Evolutionary conservation across 2,797 vertebrate species (phyloP), one percentile per base, ranked within the genome.

Genomic region (Pangasius djambal): DNA sequence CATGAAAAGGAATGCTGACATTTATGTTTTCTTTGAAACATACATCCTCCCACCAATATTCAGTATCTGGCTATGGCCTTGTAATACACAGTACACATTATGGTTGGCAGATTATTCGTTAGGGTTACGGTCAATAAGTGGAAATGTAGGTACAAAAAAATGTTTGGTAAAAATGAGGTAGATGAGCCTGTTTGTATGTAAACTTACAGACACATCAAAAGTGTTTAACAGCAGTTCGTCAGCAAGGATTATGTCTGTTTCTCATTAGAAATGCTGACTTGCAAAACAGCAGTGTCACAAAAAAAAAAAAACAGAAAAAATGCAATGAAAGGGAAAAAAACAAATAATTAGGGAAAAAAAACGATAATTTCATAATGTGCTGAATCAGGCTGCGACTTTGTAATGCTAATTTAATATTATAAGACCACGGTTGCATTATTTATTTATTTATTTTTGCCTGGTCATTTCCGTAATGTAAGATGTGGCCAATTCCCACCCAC

Each of bases 151-250:
- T 83, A 22, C 15, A 65, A 20, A 63, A 78, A 34, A 82, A 20
- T 37, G n/a, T 83, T 78, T 34, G 79, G 10, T 70, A 70, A 70
- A 69, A 57, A 70, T n/a, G 31, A 55, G 18, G 50, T 20, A 15
- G 20, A 72, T 55, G 50, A 85, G 65, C 65, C 83, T 85, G 83
- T 85, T 85, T 85, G 48, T 57, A 34, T 85, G 48, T 85, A 85
- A 85, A 85, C 83, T 85, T 82, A 59, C 18, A 82, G 79, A 40
- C 57, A 40, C 34, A 40, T 61, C 57, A 82, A 82, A 82, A 82
- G 57, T 61, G 34, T 82, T 40, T 61, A 61, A 82, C 79, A 61
- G 72, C 74, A 65, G 85, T 65, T 72, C 6, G 65, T 85, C 65
- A 72, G 78, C 63, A 82, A 79, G 86, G 67, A 65, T 63, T 50